Evolutionary conservation across 2,113 vertebrate genomes (phyloP).

Genomic region (Dasypus novemcinctus): DNA sequence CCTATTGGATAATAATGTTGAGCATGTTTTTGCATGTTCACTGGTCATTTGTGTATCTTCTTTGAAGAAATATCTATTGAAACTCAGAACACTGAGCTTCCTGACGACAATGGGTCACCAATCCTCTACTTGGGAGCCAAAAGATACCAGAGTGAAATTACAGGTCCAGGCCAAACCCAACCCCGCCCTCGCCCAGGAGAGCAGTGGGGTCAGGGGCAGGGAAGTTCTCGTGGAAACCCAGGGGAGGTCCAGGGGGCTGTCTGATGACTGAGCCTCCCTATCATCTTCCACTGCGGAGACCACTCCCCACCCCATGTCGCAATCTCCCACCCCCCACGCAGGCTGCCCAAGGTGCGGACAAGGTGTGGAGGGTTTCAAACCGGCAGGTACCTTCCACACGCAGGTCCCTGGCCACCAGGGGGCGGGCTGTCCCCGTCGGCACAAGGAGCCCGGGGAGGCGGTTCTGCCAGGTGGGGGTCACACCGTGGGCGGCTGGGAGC

Average conservation of each 20-base stretch:
- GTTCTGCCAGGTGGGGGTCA: slow-evolving; percentile 64
- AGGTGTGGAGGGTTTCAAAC: background rate
- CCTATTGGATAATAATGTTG: background rate
- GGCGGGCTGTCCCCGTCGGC: background rate
- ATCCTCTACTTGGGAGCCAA: background rate
- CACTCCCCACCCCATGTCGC: background rate
- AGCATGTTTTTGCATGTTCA: background rate
- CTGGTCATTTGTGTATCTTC: background rate
- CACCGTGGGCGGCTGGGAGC: slow-evolving; percentile 79
- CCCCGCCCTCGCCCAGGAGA: background rate
- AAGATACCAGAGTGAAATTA: background rate
- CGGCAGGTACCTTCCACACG: background rate
- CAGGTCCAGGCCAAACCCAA: background rate
- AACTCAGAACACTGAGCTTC: background rate
- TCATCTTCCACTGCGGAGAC: background rate
- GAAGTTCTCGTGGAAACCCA: background rate
- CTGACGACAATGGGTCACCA: background rate
- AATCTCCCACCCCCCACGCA: background rate
- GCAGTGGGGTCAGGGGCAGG: background rate
- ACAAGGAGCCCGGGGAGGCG: background rate
- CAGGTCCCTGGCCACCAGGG: background rate
- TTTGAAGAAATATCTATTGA: background rate
- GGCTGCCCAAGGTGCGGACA: background rate
- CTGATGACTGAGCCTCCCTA: background rate
- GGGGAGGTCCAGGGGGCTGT: too few relatives aligned